Conservation (phyloP, 2,797 vertebrate genomes). For the Jordanella pulchra region DNA sequence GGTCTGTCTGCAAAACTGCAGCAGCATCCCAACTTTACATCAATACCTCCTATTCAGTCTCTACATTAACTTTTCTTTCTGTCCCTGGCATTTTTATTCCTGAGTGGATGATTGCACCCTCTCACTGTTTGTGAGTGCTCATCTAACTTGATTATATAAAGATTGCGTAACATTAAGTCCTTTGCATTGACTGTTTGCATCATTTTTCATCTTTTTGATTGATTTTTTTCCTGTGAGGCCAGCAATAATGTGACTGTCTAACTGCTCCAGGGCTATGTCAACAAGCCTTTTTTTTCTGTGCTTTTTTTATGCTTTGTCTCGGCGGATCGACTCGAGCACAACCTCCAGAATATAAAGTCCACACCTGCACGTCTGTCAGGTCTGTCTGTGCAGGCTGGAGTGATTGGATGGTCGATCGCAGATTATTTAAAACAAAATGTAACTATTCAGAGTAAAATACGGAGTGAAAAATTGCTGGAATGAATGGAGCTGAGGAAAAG, state of each 20-base stretch:
- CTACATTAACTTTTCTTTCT: background rate
- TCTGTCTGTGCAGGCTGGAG: constrained; percentile 35
- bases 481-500: constrained; percentile 48
- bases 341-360: constrained; percentile 13
- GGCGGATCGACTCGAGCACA: background rate
- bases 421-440: constrained; percentile 3
- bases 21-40: constrained; percentile 16
- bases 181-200: constrained; percentile 35
- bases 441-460: constrained; percentile 39
- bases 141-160: constrained; percentile 67
- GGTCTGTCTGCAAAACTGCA: constrained; percentile 11
- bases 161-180: constrained; percentile 60
- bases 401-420: constrained; percentile 44
- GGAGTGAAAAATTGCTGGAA: constrained; percentile 48
- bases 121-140: constrained; percentile 31
- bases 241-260: constrained; percentile 14
- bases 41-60: background rate
- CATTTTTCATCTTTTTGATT: constrained; percentile 31
- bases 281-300: constrained; percentile 20
- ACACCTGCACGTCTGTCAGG: constrained; percentile 43
- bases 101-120: constrained; percentile 43
- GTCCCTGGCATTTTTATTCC: constrained; percentile 22
- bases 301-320: constrained; percentile 19
- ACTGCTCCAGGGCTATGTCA: constrained; percentile 18
- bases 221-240: constrained; percentile 16